Conservation (phyloP, 2,888 invertebrate species). For the Parnassius mnemosyne region DNA sequence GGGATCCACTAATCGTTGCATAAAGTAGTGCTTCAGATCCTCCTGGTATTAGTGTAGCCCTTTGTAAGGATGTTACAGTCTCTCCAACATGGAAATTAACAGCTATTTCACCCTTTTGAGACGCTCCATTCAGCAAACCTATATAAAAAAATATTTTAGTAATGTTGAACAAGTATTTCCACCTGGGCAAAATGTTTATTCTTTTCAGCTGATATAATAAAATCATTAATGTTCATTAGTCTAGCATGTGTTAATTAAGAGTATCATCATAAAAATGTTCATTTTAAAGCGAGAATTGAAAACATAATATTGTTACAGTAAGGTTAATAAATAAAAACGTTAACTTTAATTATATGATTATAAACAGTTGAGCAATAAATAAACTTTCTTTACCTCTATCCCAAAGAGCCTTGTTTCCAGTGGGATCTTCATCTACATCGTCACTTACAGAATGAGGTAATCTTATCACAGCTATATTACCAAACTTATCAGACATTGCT, state of each 20-base stretch:
- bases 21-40: conserved; percentile 98
- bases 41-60: conserved; percentile 97
- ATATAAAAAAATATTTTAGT: conserved; percentile 30
- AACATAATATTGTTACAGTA: background rate
- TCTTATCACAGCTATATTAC: conserved; percentile 94
- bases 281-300: background rate
- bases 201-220: conserved; percentile 50
- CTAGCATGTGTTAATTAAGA: conserved; percentile 75
- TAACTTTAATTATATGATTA: background rate
- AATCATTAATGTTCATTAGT: conserved; percentile 77
- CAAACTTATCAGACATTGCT: conserved; percentile 98
- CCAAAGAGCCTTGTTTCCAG: conserved; percentile 98
- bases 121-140: conserved; percentile 96
- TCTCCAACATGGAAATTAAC: conserved; percentile 98
- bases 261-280: conserved; percentile 56
- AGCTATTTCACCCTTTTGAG: conserved; percentile 97
- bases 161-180: background rate
- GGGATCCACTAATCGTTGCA: conserved; percentile 95
- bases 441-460: conserved; percentile 95
- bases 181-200: background rate
- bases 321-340: background rate
- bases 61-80: conserved; percentile 96
- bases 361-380: background rate
- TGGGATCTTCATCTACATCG: conserved; percentile 99
- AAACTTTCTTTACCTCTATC: conserved; percentile 81